Conservation (phyloP, 2,797 vertebrate species). For the Propithecus deckenii region DNA sequence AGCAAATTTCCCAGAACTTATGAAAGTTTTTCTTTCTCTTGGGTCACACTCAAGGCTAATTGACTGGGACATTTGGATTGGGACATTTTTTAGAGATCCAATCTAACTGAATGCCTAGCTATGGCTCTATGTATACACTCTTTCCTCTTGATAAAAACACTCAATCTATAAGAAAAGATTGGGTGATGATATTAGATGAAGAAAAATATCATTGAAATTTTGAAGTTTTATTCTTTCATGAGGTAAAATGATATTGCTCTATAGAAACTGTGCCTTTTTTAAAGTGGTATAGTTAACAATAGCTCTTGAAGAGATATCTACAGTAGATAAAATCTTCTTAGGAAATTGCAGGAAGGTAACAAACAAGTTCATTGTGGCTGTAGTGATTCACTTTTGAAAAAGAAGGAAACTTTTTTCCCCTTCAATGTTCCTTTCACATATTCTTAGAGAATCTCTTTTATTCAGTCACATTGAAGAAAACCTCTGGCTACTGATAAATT, state of each 20-base stretch:
- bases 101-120: not conserved
- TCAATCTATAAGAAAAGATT: conserved; percentile 1
- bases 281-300: not conserved
- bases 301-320: not conserved
- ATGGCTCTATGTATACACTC: not conserved
- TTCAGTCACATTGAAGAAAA: conserved; percentile 51
- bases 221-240: conserved; percentile 25
- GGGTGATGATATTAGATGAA: not conserved
- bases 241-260: conserved; percentile 15
- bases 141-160: conserved; percentile 36
- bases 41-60: not conserved
- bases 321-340: conserved; percentile 26
- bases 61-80: not conserved
- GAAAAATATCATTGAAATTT: conserved; percentile 43
- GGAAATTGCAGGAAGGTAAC: conserved; percentile 37
- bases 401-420: not conserved
- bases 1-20: not conserved
- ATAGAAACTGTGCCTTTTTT: not conserved
- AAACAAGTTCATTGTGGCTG: conserved; percentile 22
- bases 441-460: conserved; percentile 47
- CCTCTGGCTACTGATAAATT: conserved; percentile 43
- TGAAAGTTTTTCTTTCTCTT: not conserved
- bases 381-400: conserved; percentile 42
- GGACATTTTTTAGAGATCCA: not conserved
- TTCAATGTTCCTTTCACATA: conserved; percentile 52